Evolutionary conservation across 2,113 vertebrate species (phyloP), one percentile per base, ranked within the genome.

Genomic region (Bos indicus): DNA sequence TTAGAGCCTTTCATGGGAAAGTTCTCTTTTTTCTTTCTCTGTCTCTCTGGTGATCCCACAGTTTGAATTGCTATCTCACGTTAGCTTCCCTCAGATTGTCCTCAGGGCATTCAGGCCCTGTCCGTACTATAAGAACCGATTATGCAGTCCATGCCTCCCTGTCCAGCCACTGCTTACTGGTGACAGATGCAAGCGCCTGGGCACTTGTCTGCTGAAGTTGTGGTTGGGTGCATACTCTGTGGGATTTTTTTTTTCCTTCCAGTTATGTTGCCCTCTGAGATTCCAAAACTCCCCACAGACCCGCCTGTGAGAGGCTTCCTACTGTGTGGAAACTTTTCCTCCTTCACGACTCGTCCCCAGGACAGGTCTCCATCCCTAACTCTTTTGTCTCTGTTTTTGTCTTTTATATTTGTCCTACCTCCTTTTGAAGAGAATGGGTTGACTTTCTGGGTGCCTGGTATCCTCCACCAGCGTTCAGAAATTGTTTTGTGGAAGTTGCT

Each of bases 21-120:
- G 64, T 36, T 36, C n/a, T 21, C 1, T 19, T 17, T n/a, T 2
- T 3, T 59, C 0, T 26, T 0, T 62, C 3, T 36, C 17, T 36
- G 16, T n/a, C 4, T 19, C 33, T 21, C 16, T 67, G 8, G 33
- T 67, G 64, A 67, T 21, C 33, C 8, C n/a, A 11, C 64, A 67
- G 17, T 67, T 36, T 67, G 64, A 36, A 4, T 36, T 71, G n/a
- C n/a, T 71, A 36, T 36, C 17, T 36, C 64, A 71, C 0, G 0
- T 71, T 21, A 71, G 17, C 33, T 36, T 36, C 17, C n/a, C 64
- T 71, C n/a, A 11, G 17, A 6, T 21, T 19, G n/a, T 10, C 64
- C 64, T 67, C 64, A 71, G 33, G 8, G 9, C 8, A 36, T 71
- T 36, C 16, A 71, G 64, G 17, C n/a, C 64, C 64, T 36, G n/a